Evolutionary conservation across 2,113 vertebrate genomes (phyloP).

Genomic region (Hiodon alosoides): DNA sequence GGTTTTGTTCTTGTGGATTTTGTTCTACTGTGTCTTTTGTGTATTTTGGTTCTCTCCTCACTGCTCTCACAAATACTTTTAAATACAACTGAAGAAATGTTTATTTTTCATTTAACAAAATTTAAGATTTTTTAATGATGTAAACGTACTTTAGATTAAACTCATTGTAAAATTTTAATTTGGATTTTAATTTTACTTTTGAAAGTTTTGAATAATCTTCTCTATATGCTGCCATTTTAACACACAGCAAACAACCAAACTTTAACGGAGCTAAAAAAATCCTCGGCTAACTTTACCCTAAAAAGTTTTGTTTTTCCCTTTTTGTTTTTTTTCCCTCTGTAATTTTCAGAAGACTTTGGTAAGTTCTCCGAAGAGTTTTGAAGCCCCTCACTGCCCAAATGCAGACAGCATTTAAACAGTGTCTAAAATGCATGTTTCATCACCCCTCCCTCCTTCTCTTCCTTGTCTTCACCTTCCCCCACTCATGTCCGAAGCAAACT

Average conservation of each 20-base stretch:
- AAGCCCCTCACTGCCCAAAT: constrained; percentile 45
- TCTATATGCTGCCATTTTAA: too few relatives aligned
- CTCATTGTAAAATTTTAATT: too few relatives aligned
- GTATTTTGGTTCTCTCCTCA: too few relatives aligned
- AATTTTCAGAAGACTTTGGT: constrained; percentile 78
- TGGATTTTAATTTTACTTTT: too few relatives aligned
- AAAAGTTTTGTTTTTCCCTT: constrained; percentile 50
- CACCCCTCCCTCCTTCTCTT: constrained; percentile 12
- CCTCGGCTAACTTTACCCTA: not conserved
- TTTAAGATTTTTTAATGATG: too few relatives aligned
- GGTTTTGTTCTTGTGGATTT: too few relatives aligned
- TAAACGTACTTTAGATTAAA: too few relatives aligned
- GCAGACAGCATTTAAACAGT: constrained; percentile 63
- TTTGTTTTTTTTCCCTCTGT: constrained; percentile 44
- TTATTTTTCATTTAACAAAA: too few relatives aligned
- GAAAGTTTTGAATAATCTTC: too few relatives aligned
- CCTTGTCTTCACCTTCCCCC: constrained; percentile 7
- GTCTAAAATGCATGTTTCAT: constrained; percentile 58
- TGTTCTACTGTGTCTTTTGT: too few relatives aligned
- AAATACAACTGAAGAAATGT: too few relatives aligned
- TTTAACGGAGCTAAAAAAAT: not conserved
- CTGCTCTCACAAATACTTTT: too few relatives aligned
- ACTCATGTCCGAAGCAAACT: constrained; percentile 12
- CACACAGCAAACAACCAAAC: not conserved
- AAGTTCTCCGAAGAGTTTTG: constrained; percentile 52